Percentiles rank a stretch among this genome's conserved stretches.
These are phyloP conservation scores for Dolichotis patagonum DNA, from an alignment of 2,113 vertebrate genomes.

Conservation along the genomic window DNA sequence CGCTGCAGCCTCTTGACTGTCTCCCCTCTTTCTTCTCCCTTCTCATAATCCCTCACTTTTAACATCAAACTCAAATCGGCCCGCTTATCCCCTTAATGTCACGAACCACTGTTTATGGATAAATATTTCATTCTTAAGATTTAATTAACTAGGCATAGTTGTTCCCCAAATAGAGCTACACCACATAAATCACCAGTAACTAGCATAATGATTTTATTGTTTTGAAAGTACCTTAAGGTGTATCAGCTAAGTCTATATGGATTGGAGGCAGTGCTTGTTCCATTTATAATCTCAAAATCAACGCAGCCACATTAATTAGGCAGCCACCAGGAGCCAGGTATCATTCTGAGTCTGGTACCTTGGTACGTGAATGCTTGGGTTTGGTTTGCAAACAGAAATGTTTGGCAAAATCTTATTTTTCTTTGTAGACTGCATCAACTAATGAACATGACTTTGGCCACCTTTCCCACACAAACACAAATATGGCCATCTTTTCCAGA, in stretches of 20 bases:
- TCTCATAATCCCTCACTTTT: slow-evolving; percentile 31
- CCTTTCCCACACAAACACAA: too few species aligned
- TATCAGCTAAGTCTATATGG: background rate
- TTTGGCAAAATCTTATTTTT: background rate
- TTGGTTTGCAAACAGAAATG: background rate
- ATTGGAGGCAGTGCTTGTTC: slow-evolving; percentile 1
- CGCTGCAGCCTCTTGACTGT: background rate
- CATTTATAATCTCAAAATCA: slow-evolving; percentile 9
- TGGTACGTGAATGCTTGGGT: background rate
- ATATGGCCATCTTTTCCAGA: background rate
- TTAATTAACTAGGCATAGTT: slow-evolving; percentile 21
- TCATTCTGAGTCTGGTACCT: background rate
- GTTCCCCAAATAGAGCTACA: background rate
- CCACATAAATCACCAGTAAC: background rate
- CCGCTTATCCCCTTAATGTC: background rate
- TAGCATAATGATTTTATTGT: background rate
- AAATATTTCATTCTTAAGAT: background rate
- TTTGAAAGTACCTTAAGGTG: background rate
- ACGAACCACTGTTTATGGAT: background rate
- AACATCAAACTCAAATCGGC: background rate
- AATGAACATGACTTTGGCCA: background rate
- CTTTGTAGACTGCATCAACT: background rate
- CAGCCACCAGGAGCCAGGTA: background rate
- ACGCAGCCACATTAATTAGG: background rate
- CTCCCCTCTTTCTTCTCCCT: background rate